These are phyloP conservation scores for Ptychochromis oligacanthus DNA, from an alignment of 2,113 vertebrate genomes.

Conservation along the genomic window DNA sequence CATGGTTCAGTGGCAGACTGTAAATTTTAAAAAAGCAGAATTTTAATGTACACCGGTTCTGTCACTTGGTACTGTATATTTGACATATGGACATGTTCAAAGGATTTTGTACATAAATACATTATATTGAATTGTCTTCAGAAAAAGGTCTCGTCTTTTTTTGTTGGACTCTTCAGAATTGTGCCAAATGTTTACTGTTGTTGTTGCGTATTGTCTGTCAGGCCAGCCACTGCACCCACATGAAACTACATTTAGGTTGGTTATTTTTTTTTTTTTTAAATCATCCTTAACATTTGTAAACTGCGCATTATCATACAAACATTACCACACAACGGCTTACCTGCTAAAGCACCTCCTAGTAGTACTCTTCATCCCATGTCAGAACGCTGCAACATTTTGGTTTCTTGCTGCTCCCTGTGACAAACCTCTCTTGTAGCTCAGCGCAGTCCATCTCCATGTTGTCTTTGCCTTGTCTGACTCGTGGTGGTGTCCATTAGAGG, in stretches of 20 bases:
- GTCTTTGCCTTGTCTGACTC: too few species aligned
- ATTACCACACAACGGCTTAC: too few species aligned
- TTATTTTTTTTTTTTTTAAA: not conserved
- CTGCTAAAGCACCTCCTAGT: too few species aligned
- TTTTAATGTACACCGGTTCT: slow-evolving; percentile 19
- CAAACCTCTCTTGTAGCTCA: too few species aligned
- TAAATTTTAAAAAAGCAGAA: slow-evolving; percentile 17
- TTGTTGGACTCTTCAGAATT: not conserved
- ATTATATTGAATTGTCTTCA: slow-evolving; percentile 12
- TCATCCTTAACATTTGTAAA: too few species aligned
- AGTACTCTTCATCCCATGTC: too few species aligned
- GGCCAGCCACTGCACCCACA: not conserved
- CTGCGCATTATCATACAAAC: too few species aligned
- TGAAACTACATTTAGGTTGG: not conserved
- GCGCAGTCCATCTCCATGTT: too few species aligned
- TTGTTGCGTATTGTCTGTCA: not conserved
- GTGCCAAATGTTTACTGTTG: not conserved
- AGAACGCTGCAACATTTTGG: too few species aligned
- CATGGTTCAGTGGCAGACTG: slow-evolving; percentile 1
- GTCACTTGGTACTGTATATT: slow-evolving; percentile 48
- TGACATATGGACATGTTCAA: slow-evolving; percentile 37
- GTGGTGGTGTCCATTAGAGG: too few species aligned
- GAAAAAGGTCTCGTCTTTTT: not conserved
- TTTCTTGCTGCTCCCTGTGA: too few species aligned
- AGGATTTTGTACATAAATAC: slow-evolving; percentile 68